These are phyloP conservation scores for Drosophila borealis DNA, from an alignment of 2,888 invertebrate genomes.

Conservation along the genomic window DNA sequence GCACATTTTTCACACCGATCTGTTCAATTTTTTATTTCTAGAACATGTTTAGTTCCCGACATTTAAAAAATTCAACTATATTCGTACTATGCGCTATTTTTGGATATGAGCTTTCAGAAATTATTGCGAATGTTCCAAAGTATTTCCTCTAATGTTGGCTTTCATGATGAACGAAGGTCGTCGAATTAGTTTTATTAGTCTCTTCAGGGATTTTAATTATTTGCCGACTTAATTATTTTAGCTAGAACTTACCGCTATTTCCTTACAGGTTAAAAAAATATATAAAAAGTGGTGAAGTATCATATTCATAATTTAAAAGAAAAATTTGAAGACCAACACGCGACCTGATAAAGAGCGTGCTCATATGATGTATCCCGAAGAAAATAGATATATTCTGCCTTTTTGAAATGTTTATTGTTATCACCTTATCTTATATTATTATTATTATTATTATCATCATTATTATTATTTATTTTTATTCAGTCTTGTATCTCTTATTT, in stretches of 20 bases:
- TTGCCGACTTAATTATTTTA: not conserved
- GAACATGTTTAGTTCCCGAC: conserved; percentile 40
- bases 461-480: too few species aligned
- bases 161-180: conserved; percentile 10
- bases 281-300: too few species aligned
- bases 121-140: not conserved
- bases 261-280: not conserved
- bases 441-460: too few species aligned
- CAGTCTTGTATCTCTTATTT: too few species aligned
- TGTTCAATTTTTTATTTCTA: conserved; percentile 17
- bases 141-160: not conserved
- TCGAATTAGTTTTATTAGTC: not conserved
- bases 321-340: too few species aligned
- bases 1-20: conserved; percentile 42
- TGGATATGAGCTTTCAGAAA: conserved; percentile 22
- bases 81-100: conserved; percentile 29
- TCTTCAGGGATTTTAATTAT: not conserved
- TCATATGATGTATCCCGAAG: too few species aligned
- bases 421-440: too few species aligned
- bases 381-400: too few species aligned
- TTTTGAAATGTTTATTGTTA: too few species aligned
- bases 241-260: too few species aligned
- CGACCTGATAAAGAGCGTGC: too few species aligned
- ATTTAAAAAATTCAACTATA: conserved; percentile 14
- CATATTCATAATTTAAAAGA: too few species aligned